Conservation (phyloP, 1,140 invertebrate genomes). For the Drosophila neocordata region DNA sequence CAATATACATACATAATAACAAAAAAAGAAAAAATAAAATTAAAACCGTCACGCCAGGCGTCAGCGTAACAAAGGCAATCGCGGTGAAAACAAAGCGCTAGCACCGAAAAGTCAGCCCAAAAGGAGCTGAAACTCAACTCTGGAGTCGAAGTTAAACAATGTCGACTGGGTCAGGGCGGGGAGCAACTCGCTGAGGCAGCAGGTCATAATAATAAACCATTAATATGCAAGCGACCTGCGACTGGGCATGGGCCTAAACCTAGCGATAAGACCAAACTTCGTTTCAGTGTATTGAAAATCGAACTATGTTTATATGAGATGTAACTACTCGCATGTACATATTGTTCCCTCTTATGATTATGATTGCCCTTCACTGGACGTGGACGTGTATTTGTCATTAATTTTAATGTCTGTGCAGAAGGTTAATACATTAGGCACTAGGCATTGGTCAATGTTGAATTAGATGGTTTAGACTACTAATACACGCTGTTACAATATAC, state of each 20-base stretch:
- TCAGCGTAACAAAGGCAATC: constrained; percentile 61
- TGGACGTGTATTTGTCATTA: constrained; percentile 64
- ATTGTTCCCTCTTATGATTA: constrained; percentile 58
- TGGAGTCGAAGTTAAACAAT: constrained; percentile 24
- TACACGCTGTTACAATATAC: neutral
- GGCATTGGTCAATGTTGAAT: constrained; percentile 60
- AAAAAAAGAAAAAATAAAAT: constrained; percentile 54
- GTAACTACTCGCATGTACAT: constrained; percentile 15
- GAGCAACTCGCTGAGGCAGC: constrained; percentile 49
- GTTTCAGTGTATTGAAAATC: constrained; percentile 66
- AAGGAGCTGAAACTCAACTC: constrained; percentile 52
- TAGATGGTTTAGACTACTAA: constrained; percentile 44
- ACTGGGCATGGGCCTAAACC: constrained; percentile 2
- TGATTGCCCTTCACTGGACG: constrained; percentile 41
- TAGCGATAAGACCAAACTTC: constrained; percentile 38
- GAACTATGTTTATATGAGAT: constrained; percentile 33
- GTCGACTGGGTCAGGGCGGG: constrained; percentile 22
- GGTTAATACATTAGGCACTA: constrained; percentile 65
- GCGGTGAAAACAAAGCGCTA: constrained; percentile 65
- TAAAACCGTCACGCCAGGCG: constrained; percentile 81
- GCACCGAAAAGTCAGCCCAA: constrained; percentile 33
- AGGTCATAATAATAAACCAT: constrained; percentile 79
- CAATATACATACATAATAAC: constrained; percentile 73
- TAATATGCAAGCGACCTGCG: constrained; percentile 66
- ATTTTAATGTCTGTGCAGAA: constrained; percentile 70